Evolutionary conservation across 1,140 invertebrate species (phyloP).

Genomic region (Nomia melanderi): DNA sequence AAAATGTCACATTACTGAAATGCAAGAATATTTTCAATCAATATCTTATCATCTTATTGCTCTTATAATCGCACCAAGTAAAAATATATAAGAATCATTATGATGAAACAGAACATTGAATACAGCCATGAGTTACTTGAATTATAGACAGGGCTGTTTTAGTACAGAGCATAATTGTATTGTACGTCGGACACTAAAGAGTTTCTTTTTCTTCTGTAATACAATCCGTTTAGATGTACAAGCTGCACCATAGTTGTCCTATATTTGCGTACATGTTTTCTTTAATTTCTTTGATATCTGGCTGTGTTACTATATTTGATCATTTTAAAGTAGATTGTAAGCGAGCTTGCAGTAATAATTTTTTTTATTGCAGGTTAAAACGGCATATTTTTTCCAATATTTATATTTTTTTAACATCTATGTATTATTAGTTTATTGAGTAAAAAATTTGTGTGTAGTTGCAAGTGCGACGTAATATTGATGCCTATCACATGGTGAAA

Average conservation of each 20-base stretch:
- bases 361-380: slow-evolving; percentile 46
- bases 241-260: slow-evolving; percentile 7
- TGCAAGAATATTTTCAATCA: not conserved
- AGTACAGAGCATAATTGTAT: slow-evolving; percentile 55
- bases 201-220: slow-evolving; percentile 55
- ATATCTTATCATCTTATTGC: not conserved
- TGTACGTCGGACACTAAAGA: slow-evolving; percentile 32
- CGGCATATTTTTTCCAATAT: slow-evolving; percentile 26
- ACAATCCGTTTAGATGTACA: slow-evolving; percentile 22
- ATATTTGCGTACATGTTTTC: slow-evolving; percentile 16
- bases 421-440: slow-evolving; percentile 35
- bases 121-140: slow-evolving; percentile 51
- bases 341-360: slow-evolving; percentile 31
- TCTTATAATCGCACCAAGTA: not conserved
- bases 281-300: slow-evolving; percentile 32
- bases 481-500: slow-evolving; percentile 26
- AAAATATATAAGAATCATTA: not conserved
- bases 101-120: slow-evolving; percentile 47
- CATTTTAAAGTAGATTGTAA: slow-evolving; percentile 34
- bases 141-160: slow-evolving; percentile 64
- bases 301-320: slow-evolving; percentile 25
- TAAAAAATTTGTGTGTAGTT: slow-evolving; percentile 35
- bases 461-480: slow-evolving; percentile 24
- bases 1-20: not conserved
- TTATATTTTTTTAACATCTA: slow-evolving; percentile 21